Evolutionary conservation across 2,113 vertebrate species (phyloP), one percentile per base, ranked within the genome.

Genomic region (Daubentonia madagascariensis): DNA sequence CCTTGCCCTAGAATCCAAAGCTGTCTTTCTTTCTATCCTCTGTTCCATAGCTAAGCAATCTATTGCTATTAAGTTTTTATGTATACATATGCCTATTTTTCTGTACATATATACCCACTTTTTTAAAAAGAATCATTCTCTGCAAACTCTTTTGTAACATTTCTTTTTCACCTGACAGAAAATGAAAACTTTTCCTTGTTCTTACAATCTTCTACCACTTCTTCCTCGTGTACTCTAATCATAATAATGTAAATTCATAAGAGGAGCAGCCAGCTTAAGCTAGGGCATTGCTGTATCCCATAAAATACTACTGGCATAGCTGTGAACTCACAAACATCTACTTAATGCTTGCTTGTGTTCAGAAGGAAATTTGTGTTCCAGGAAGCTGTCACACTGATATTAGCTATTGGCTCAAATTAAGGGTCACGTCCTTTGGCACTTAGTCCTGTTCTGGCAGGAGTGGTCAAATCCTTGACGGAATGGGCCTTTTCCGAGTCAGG

Each of bases 401-500:
- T 63, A 89, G 61, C 59, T 95, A 3, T 37, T 97, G 95, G 50
- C 76, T 88, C 50, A 89, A 86, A 93, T 61, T n/a, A 96, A 89
- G 83, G 92, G 57, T 91, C 57, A 28, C 9, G 68, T 96, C 91
- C 89, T 97, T 94, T 85, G 50, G 68, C 73, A 52, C n/a, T 87
- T 65, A 57, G 43, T 89, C 81, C 22, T 91, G 3, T 87, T 90
- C 52, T 92, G 57, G 93, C 59, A 94, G 81, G 45, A 54, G 17
- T 57, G 22, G 57, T 86, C 73, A 96, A 50, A 75, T 95, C 89
- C 65, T 83, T 97, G n/a, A 96, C 95, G 45, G 91, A 92, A 68
- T 72, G 37, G n/a, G 9, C 91, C 85, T 94, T 96, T 97, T 96
- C 95, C 96, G 93, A 89, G 83, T 95, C 67, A 96, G 50, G 67